These are phyloP conservation scores for Oreochromis spilurus DNA, from an alignment of 2,113 vertebrate genomes.

Conservation along the genomic window DNA sequence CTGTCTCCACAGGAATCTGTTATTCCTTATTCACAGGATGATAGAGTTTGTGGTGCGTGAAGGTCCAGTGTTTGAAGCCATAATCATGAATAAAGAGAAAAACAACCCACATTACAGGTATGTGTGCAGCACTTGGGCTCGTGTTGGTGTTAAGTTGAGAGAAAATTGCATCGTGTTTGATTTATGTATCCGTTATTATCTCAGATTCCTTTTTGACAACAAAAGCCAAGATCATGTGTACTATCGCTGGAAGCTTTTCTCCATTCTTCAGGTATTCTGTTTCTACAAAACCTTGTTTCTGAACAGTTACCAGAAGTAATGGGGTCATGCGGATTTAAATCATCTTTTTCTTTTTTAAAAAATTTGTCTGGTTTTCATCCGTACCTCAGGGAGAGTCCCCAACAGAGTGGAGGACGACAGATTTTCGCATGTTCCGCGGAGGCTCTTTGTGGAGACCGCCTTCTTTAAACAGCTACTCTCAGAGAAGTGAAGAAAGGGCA, in stretches of 20 bases:
- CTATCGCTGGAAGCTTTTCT: slow-evolving; percentile 79
- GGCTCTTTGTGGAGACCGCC: slow-evolving; percentile 79
- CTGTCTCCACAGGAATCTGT: slow-evolving; percentile 69
- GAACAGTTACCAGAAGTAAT: not conserved
- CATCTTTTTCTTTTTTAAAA: not conserved
- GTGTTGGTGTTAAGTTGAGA: not conserved
- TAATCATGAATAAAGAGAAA: slow-evolving; percentile 80
- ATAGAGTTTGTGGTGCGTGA: slow-evolving; percentile 84
- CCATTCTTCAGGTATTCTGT: slow-evolving; percentile 75
- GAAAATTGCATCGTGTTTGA: not conserved
- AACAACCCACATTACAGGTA: slow-evolving; percentile 77
- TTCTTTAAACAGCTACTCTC: slow-evolving; percentile 70
- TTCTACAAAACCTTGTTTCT: not conserved
- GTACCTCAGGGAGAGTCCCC: slow-evolving; percentile 67
- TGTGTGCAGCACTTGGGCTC: not conserved
- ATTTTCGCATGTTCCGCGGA: slow-evolving; percentile 77
- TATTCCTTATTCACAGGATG: slow-evolving; percentile 80
- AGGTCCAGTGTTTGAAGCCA: slow-evolving; percentile 79
- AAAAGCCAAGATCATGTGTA: slow-evolving; percentile 80
- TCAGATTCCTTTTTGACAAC: slow-evolving; percentile 80
- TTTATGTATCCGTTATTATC: not conserved
- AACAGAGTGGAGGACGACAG: slow-evolving; percentile 71
- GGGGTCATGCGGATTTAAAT: not conserved
- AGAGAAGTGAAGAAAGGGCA: slow-evolving; percentile 49
- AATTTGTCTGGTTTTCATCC: not conserved